phyloP scores from a whole-genome alignment of 2,888 invertebrate genomes.

The Pollenia angustigena region DNA sequence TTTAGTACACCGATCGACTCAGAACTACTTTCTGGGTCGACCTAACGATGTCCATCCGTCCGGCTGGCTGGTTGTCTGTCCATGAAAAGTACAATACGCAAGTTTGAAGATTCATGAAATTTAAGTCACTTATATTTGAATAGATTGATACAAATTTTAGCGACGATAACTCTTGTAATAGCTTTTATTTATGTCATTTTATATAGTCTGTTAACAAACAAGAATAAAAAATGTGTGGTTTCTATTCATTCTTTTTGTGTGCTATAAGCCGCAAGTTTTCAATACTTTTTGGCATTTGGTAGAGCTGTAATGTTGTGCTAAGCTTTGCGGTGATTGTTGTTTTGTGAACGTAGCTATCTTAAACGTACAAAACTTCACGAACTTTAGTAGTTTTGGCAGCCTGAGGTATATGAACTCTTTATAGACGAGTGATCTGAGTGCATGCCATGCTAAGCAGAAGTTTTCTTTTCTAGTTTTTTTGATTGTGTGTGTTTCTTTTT shows the following conservation, averaged over 20 bases:
- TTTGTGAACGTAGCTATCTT: constrained; percentile 2
- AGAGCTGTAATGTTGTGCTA: constrained; percentile 36
- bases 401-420: constrained; percentile 52
- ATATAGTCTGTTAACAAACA: constrained; percentile 2
- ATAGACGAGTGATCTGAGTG: constrained; percentile 48
- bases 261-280: constrained; percentile 67
- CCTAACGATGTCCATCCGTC: no score
- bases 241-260: constrained; percentile 59
- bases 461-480: constrained; percentile 44
- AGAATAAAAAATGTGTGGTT: constrained; percentile 15
- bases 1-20: no score
- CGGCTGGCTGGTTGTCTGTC: no score
- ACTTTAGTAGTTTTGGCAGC: constrained; percentile 47
- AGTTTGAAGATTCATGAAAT: no score
- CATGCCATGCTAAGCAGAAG: constrained; percentile 51
- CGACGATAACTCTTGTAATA: no score
- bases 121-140: no score
- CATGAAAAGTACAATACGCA: no score
- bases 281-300: constrained; percentile 69
- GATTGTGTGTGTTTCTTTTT: not conserved
- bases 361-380: constrained; percentile 13
- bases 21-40: no score
- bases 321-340: not conserved
- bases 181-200: no score
- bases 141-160: no score